phyloP scores from a whole-genome alignment of 2,797 vertebrate genomes.

The Argyrosomus regius region DNA sequence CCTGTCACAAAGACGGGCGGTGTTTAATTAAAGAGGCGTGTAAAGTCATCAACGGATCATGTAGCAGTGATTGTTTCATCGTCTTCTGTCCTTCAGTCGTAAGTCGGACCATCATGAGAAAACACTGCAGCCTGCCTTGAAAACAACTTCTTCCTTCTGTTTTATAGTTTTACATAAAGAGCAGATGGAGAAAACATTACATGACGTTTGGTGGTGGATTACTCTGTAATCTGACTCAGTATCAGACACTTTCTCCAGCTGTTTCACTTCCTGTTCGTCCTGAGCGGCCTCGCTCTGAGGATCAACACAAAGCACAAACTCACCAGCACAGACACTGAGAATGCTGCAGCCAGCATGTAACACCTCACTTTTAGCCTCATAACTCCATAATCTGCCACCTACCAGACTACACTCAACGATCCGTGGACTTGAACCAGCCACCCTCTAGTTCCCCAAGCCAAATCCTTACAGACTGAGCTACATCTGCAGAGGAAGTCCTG shows the following conservation, averaged over 20 bases:
- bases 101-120: neutral
- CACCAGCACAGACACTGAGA: neutral
- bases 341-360: too few species aligned
- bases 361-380: too few species aligned
- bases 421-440: too few species aligned
- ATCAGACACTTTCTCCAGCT: constrained; percentile 29
- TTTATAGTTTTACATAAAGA: constrained; percentile 15
- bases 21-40: neutral
- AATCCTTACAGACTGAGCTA: too few species aligned
- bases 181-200: constrained; percentile 31
- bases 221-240: constrained; percentile 10
- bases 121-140: neutral
- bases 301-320: neutral
- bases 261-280: constrained; percentile 15
- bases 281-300: neutral
- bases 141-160: constrained; percentile 8
- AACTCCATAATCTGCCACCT: too few species aligned
- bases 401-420: too few species aligned
- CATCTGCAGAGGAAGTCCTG: too few species aligned
- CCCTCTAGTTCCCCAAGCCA: too few species aligned
- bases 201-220: constrained; percentile 1
- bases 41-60: neutral
- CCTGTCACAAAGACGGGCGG: neutral
- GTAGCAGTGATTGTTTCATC: neutral
- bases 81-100: neutral